Evolutionary conservation across 2,888 invertebrate genomes (phyloP), one percentile per base, ranked within the genome.

Genomic region (Epiblema foenella): DNA sequence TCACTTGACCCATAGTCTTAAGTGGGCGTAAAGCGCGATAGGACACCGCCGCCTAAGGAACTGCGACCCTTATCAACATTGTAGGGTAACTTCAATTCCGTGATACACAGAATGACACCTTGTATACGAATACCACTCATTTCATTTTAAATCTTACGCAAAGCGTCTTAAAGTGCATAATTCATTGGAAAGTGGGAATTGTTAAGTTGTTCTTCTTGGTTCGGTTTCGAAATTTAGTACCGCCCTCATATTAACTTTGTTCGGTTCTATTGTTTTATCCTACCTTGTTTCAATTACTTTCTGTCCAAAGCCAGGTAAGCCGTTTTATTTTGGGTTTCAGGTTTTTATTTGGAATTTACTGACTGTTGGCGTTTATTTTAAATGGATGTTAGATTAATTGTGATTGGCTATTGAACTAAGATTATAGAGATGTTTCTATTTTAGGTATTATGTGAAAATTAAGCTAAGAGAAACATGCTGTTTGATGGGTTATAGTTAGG

Each of bases 51-150:
- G 87, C 88, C 89, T 86, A 85, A 87, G 87, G 87, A 88, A 80
- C 85, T 85, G 84, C 81, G 86, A 91, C 91, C 91, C 91, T 90
- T 91, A 90, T 91, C 91, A 91, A 89, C 89, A 85, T 83, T 83
- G 85, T 85, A 84, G 84, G 79, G 82, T 83, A 83, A 85, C 87
- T 88, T 78, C 80, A 82, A 87, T 86, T 87, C 86, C 85, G 78
- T 85, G 84, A 86, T 86, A 88, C 85, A 86, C 84, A 85, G 81
- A 83, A 84, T 83, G 83, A 82, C 87, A 87, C 77, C 83, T 77
- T 73, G 79, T 81, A 79, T 73, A 75, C 65, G 69, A 73, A 65
- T 74, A 56, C 62, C 29, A 63, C 12, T 59, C 75, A 73, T 42
- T 39, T 74, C 11, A 89, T 73, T 74, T 73, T 75, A 73, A 74